Conservation (phyloP, 2,888 invertebrate genomes). For the Meta bourneti region DNA sequence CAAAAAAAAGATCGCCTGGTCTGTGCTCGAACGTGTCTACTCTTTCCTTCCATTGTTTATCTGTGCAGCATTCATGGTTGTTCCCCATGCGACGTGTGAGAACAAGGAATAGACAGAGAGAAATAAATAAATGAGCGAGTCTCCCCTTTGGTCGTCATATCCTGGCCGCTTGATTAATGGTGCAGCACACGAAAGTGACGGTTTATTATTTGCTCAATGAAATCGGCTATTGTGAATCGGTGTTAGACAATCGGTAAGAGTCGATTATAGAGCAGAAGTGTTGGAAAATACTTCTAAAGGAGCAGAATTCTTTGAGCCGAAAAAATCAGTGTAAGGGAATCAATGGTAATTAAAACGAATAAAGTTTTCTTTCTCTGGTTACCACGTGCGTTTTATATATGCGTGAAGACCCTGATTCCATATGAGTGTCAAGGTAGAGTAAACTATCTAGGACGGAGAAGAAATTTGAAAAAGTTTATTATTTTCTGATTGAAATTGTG, state of each 20-base stretch:
- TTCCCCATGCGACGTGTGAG: slow-evolving; percentile 28
- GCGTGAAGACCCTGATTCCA: too few species aligned
- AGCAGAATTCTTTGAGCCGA: too few species aligned
- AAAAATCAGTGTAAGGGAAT: too few species aligned
- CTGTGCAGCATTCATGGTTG: slow-evolving; percentile 13
- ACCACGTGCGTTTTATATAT: too few species aligned
- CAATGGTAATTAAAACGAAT: not conserved
- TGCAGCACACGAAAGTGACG: slow-evolving; percentile 40
- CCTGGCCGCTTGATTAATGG: slow-evolving; percentile 55
- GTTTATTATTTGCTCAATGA: slow-evolving; percentile 41
- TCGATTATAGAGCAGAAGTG: not conserved
- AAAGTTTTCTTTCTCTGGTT: not conserved
- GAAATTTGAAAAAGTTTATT: too few species aligned
- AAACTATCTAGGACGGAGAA: too few species aligned
- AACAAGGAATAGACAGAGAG: slow-evolving; percentile 3
- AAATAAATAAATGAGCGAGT: slow-evolving; percentile 17
- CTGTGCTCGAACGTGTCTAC: slow-evolving; percentile 26
- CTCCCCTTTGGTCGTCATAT: slow-evolving; percentile 25
- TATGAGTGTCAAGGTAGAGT: too few species aligned
- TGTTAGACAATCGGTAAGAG: slow-evolving; percentile 30
- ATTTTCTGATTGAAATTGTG: slow-evolving; percentile 36
- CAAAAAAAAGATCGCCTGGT: not conserved
- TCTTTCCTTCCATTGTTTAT: slow-evolving; percentile 52
- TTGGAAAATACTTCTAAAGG: not conserved
- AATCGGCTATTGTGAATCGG: slow-evolving; percentile 29